Base-by-base conservation (phyloP, 2,797 vertebrate genomes). In the Bovichtus variegatus region DNA sequence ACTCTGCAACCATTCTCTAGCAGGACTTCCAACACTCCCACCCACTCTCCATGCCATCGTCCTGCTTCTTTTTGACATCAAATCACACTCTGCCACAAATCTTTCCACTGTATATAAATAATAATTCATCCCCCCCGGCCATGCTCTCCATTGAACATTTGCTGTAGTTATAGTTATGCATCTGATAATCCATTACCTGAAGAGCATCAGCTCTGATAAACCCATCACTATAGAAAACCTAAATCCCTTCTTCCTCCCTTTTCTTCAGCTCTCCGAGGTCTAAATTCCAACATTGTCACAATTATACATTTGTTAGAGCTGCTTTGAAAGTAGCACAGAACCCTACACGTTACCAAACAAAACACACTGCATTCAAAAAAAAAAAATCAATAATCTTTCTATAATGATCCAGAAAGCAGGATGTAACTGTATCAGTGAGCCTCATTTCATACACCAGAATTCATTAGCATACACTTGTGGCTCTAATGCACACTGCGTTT, bases 401-500 rank as follows among this genome's bases (percentile, higher is more conserved):
- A 34, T 31, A 74, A 34, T 62, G 69, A 79, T 74, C 53, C 49
- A 64, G 69, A 78, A 66, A 73, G 51, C 67, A 72, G 47, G 71
- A 82, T 66, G 81, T 80, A 69, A 62, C 68, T 82, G 47, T 67
- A 76, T 80, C 71, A 59, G 13, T 40, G 63, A 74, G 60, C 40
- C 59, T 87, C 61, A 73, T 86, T 89, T 87, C 31, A 89, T 78
- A 82, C 75, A 83, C 25, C 60, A 71, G 89, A 87, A 84, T 88
- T 81, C 73, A 93, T 91, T 89, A 88, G 81, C 81, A 90, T 86
- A 85, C 71, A 86, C 81, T 75, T 78, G 59, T 79, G 71, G 76
- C 83, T 87, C 34, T 81, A 76, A 90, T 88, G 85, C 82, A 78
- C 21, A 69, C 46, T 76, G 74, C 19, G 25, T 92, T 90, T 85